Conservation (phyloP, 2,888 invertebrate genomes). For the Cheilosia soror region DNA sequence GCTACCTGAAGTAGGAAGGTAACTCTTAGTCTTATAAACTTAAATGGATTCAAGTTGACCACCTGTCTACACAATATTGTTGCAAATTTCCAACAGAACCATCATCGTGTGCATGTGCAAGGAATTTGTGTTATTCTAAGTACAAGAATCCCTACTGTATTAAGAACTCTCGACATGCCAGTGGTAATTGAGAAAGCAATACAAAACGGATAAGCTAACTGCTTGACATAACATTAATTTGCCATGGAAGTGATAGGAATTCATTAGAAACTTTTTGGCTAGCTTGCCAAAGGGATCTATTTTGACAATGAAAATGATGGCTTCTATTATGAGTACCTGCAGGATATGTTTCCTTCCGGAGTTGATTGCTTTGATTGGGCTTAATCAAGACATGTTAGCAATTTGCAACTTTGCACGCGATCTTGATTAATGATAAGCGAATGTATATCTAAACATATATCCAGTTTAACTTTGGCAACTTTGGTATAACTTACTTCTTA, state of each 20-base stretch:
- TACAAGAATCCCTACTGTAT: background rate
- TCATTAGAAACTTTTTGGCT: background rate
- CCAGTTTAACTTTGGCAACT: too few relatives aligned
- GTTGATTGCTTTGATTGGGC: constrained; percentile 2
- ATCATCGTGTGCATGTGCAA: too few relatives aligned
- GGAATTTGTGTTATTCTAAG: too few relatives aligned
- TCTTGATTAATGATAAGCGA: background rate
- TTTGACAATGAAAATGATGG: background rate
- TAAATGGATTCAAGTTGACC: too few relatives aligned
- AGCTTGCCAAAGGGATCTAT: background rate
- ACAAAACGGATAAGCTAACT: background rate
- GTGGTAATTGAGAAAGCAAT: background rate
- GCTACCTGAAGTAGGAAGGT: too few relatives aligned
- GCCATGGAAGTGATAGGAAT: background rate
- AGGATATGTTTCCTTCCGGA: background rate
- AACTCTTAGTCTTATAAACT: too few relatives aligned
- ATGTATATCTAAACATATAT: too few relatives aligned
- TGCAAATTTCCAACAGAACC: too few relatives aligned
- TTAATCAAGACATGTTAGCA: background rate
- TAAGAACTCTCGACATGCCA: background rate
- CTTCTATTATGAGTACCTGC: background rate
- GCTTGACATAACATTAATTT: background rate
- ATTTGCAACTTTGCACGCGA: background rate
- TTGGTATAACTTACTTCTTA: too few relatives aligned
- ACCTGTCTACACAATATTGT: too few relatives aligned